These are phyloP conservation scores for Hypomecis punctinalis DNA, from an alignment of 2,888 invertebrate genomes.

Conservation along the genomic window DNA sequence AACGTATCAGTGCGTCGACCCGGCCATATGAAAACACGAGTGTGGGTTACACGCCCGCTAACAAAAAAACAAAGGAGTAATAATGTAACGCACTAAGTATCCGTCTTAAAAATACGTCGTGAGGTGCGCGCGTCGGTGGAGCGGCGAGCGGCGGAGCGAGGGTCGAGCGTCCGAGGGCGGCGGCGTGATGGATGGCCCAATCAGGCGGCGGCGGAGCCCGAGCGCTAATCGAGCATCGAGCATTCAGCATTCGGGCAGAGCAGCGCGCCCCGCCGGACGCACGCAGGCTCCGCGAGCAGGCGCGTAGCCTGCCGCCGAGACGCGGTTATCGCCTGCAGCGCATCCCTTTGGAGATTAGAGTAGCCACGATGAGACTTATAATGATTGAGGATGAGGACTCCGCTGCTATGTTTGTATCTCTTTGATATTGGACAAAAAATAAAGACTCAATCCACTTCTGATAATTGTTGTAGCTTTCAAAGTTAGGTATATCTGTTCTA, in stretches of 20 bases:
- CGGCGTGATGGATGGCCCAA: slow-evolving; percentile 85
- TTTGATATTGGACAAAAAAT: no score
- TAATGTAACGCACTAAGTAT: slow-evolving; percentile 84
- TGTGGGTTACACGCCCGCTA: slow-evolving; percentile 76
- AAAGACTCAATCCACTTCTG: no score
- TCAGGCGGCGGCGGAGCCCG: slow-evolving; percentile 81
- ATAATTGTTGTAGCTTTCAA: no score
- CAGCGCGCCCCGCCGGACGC: slow-evolving; percentile 75
- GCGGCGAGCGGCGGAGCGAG: slow-evolving; percentile 60
- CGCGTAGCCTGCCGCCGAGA: slow-evolving; percentile 42
- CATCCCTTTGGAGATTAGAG: slow-evolving; percentile 62
- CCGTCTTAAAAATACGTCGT: slow-evolving; percentile 82
- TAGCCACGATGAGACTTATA: no score
- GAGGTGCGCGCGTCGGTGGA: slow-evolving; percentile 73
- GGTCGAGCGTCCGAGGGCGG: slow-evolving; percentile 68
- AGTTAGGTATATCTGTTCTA: no score
- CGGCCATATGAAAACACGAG: slow-evolving; percentile 72
- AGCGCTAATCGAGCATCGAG: slow-evolving; percentile 72
- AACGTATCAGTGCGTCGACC: slow-evolving; percentile 72
- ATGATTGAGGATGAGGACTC: no score
- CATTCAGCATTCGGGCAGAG: slow-evolving; percentile 31
- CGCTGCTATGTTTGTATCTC: no score
- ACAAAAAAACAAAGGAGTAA: slow-evolving; percentile 78
- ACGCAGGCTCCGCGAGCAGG: slow-evolving; percentile 64
- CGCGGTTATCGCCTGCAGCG: slow-evolving; percentile 70